Percentiles rank a stretch among this genome's conserved stretches.
phyloP scores from a whole-genome alignment of 2,113 vertebrate species.

The Sturnus vulgaris region DNA sequence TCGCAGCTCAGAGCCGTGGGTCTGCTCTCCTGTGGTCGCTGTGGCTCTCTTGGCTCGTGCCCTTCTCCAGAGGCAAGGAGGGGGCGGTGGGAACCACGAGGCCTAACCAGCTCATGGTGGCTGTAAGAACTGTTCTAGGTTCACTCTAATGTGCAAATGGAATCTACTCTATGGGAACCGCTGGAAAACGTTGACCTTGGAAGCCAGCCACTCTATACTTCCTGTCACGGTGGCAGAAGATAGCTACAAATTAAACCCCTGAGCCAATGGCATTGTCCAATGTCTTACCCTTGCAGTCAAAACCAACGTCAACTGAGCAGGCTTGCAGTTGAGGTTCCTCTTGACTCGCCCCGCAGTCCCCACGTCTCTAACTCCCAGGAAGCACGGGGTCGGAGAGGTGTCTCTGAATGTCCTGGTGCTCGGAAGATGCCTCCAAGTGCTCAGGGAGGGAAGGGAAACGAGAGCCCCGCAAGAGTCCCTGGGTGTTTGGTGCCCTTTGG shows the following conservation, averaged over 20 bases:
- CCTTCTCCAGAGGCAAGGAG: background rate
- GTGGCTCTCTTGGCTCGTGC: background rate
- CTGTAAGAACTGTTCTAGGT: background rate
- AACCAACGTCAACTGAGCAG: conserved; percentile 5
- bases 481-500: conserved; percentile 28
- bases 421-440: conserved; percentile 76
- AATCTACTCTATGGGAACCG: conserved; percentile 47
- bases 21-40: background rate
- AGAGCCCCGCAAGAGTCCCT: conserved; percentile 72
- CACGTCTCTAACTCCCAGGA: conserved; percentile 78
- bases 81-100: background rate
- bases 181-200: conserved; percentile 45
- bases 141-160: conserved; percentile 31
- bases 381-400: conserved; percentile 86
- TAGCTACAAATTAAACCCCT: conserved; percentile 36
- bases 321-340: conserved; percentile 35
- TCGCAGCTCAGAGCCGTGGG: fast-evolving
- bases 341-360: background rate
- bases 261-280: conserved; percentile 37
- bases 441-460: conserved; percentile 90
- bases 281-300: conserved; percentile 2
- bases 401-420: conserved; percentile 82
- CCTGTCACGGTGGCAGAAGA: conserved; percentile 30
- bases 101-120: conserved; percentile 17
- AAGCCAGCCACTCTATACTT: conserved; percentile 28